phyloP scores from a whole-genome alignment of 2,113 vertebrate genomes.

The Otus sunia region DNA sequence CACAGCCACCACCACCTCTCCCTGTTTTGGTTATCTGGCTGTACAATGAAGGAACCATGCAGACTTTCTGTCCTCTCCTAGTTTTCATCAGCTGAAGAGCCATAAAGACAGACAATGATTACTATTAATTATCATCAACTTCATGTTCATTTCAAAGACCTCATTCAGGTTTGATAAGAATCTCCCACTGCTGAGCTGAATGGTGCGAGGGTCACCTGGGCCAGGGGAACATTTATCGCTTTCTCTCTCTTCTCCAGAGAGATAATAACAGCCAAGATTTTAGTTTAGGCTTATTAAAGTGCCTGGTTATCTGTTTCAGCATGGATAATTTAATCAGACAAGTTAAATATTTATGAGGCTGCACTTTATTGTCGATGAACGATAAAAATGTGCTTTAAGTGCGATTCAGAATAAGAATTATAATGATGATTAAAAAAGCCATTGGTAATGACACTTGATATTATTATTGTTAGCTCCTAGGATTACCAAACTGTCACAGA shows the following conservation, averaged over 20 bases:
- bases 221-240: not conserved
- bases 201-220: not conserved
- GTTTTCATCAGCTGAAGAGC: not conserved
- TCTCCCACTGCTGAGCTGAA: not conserved
- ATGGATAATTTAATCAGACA: constrained; percentile 56
- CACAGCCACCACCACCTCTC: not conserved
- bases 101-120: not conserved
- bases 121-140: not conserved
- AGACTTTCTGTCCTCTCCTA: not conserved
- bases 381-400: constrained; percentile 54
- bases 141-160: not conserved
- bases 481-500: constrained; percentile 40
- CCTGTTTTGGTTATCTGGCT: not conserved
- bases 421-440: constrained; percentile 55
- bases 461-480: constrained; percentile 57
- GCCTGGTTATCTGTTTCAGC: constrained; percentile 46
- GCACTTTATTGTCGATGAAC: constrained; percentile 41
- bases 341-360: constrained; percentile 74
- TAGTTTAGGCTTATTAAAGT: constrained; percentile 49
- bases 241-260: constrained; percentile 23
- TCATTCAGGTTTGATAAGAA: not conserved
- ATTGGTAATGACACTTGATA: constrained; percentile 42
- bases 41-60: accelerated
- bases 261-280: constrained; percentile 48
- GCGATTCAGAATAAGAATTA: constrained; percentile 58